Base-by-base conservation (phyloP, 2,113 vertebrate genomes). In the Odontesthes bonariensis region DNA sequence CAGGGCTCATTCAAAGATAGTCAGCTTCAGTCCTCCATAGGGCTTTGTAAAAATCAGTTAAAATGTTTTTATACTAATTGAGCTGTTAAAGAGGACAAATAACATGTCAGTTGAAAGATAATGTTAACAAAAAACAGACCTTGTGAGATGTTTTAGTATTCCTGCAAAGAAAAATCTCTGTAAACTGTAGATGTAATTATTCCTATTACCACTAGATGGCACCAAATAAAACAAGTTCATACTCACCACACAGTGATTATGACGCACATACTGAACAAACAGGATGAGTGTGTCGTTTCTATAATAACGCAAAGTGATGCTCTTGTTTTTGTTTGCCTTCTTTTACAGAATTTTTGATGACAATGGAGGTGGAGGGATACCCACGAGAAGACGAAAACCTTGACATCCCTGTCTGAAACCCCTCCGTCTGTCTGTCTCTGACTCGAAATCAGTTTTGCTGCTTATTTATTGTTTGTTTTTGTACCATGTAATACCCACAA, bases 291-390 rank as follows among this genome's bases (percentile, higher is more conserved):
- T 27, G 23, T 0, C 1, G 16, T 65, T 53, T 53, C 5, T 7
- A 17, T n/a, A n/a, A 17, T 22, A 44, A 19, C 17, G 13, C 20
- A n/a, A 32, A 27, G 61, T 52, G 46, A 40, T 46, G 11, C 0
- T 76, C 0, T 38, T 60, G 13, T 23, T 40, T 23, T 59, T 54
- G 10, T 38, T 38, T 38, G 2, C 5, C 10, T 38, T 27, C 6
- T 55, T 59, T 53, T 82, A 44, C 78, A 92, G 91, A 91, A 51
- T 90, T 91, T 55, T 17, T 92, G 65, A 84, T 91, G 91, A 71
- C 88, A 0, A 91, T 92, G 91, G 91, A 92, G 33, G 85, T 92
- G 63, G 89, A 92, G 52, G 75, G 72, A 6, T 88, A 76, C 66
- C 82, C 74, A 0, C 84, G 85, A 84, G 79, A n/a, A 63, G 89